phyloP scores from a whole-genome alignment of 1,140 invertebrate genomes.

The Drosophila nasuta region DNA sequence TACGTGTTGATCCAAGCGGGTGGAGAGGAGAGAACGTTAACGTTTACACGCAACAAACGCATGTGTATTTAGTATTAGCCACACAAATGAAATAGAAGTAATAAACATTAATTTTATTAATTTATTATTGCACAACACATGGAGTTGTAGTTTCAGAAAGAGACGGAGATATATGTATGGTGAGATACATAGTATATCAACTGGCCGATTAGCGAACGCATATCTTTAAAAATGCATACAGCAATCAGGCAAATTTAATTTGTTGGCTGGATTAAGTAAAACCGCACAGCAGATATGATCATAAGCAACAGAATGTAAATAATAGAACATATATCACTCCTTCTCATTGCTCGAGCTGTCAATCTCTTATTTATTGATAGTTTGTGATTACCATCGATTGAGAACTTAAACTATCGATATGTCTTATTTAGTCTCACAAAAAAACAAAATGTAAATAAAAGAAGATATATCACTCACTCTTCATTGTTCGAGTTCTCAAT shows the following conservation, averaged over 20 bases:
- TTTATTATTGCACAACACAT: slow-evolving; percentile 54
- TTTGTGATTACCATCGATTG: no score
- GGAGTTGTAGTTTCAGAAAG: neutral
- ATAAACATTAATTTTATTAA: slow-evolving; percentile 75
- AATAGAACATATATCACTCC: no score
- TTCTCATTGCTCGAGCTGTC: no score
- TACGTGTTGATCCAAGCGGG: slow-evolving; percentile 21
- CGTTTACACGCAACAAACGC: slow-evolving; percentile 34
- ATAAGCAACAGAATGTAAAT: no score
- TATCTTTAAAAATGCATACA: slow-evolving; percentile 68
- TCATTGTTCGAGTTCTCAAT: no score
- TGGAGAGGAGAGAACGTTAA: slow-evolving; percentile 22
- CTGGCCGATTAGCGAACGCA: neutral
- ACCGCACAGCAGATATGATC: neutral
- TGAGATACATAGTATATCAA: neutral
- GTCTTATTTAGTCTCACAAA: no score
- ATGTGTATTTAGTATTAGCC: slow-evolving; percentile 45
- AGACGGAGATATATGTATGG: neutral
- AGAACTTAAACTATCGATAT: no score
- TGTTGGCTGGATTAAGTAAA: slow-evolving; percentile 15
- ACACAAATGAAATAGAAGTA: slow-evolving; percentile 62
- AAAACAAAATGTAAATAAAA: no score
- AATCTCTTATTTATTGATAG: neutral
- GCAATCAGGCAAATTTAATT: slow-evolving; percentile 73
- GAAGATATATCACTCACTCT: no score